phyloP scores from a whole-genome alignment of 2,797 vertebrate species.

The Petrocephalus schoutedeni region DNA sequence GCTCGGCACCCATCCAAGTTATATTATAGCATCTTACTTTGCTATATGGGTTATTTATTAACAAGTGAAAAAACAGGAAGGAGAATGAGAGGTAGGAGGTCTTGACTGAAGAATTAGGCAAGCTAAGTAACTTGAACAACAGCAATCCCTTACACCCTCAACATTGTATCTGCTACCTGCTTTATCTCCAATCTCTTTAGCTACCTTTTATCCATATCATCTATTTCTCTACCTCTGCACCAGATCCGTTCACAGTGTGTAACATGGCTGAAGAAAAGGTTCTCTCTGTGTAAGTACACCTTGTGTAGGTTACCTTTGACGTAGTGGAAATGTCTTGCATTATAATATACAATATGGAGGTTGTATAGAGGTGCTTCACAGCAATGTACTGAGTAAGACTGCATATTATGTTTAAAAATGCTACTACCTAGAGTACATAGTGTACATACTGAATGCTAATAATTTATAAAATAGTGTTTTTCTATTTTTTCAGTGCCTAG shows the following conservation, averaged over 20 bases:
- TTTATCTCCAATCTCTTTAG: not conserved
- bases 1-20: not conserved
- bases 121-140: not conserved
- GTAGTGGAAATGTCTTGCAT: not conserved
- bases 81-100: not conserved
- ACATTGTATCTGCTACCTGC: not conserved
- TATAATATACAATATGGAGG: not conserved
- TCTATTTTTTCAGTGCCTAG: not conserved
- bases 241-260: not conserved
- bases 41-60: not conserved
- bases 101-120: not conserved
- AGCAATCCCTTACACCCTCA: not conserved
- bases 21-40: not conserved
- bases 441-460: not conserved
- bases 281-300: not conserved
- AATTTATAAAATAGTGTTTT: not conserved
- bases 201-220: not conserved
- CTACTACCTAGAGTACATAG: not conserved
- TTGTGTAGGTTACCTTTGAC: not conserved
- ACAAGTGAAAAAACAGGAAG: not conserved
- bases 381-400: not conserved
- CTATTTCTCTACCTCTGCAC: not conserved
- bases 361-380: not conserved
- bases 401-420: not conserved
- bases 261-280: not conserved